Conservation (phyloP, 2,113 vertebrate species). For the Pterophyllum scalare region DNA sequence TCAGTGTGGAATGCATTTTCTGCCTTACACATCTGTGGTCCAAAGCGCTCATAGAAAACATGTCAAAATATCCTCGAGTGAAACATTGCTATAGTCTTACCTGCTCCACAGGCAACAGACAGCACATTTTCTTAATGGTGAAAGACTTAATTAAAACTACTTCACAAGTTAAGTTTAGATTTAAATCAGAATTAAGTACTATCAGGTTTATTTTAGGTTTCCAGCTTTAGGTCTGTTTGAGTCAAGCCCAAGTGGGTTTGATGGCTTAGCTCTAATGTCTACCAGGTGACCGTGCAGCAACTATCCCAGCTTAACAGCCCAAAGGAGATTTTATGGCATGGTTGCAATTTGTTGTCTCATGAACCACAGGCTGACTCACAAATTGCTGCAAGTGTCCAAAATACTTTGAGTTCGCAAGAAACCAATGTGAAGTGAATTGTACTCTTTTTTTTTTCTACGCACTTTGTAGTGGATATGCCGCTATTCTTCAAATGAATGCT, state of each 20-base stretch:
- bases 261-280: conserved; percentile 71
- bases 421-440: neutral
- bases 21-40: conserved; percentile 31
- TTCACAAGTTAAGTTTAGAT: conserved; percentile 4
- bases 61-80: neutral
- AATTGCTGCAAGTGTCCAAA: conserved; percentile 56
- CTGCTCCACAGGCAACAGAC: neutral
- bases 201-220: conserved; percentile 36
- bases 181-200: conserved; percentile 8
- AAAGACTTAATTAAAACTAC: conserved; percentile 7
- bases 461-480: neutral
- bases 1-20: conserved; percentile 40
- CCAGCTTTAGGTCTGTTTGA: conserved; percentile 29
- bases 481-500: neutral
- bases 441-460: neutral
- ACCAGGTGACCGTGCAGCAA: conserved; percentile 74
- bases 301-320: conserved; percentile 54
- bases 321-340: conserved; percentile 73
- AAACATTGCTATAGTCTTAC: neutral
- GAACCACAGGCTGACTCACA: conserved; percentile 75
- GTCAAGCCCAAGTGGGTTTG: conserved; percentile 52
- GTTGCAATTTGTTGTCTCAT: conserved; percentile 78
- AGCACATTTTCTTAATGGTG: neutral
- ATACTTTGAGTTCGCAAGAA: conserved; percentile 40
- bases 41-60: conserved; percentile 28